Conservation (phyloP, 2,797 vertebrate genomes). For the Betta splendens region DNA sequence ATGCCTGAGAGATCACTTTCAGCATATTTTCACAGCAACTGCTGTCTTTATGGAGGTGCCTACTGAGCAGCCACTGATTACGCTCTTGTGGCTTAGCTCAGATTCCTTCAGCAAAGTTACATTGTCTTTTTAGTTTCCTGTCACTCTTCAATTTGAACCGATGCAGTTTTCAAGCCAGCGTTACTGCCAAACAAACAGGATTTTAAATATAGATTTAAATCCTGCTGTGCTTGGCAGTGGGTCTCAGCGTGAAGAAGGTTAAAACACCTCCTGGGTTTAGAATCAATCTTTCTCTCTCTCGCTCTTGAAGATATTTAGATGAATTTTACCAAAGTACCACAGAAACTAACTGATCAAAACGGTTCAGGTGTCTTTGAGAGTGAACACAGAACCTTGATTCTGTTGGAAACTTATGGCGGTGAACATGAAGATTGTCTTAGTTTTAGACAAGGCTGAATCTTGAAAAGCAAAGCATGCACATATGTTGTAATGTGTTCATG, state of each 20-base stretch:
- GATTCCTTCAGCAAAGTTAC: conserved; percentile 7
- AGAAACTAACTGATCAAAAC: not conserved
- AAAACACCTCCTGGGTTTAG: no score
- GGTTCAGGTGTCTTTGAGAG: not conserved
- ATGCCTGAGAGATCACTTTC: conserved; percentile 60
- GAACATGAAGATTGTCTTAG: not conserved
- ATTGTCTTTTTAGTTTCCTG: conserved; percentile 1
- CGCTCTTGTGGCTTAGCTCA: conserved; percentile 27
- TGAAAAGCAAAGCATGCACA: not conserved
- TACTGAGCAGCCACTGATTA: conserved; percentile 36
- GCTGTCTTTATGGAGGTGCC: conserved; percentile 49
- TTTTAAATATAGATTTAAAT: no score
- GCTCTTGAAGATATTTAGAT: no score
- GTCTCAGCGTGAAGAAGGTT: no score
- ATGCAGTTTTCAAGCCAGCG: not conserved
- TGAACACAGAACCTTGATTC: conserved; percentile 6
- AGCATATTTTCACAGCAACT: conserved; percentile 64
- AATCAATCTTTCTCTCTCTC: no score
- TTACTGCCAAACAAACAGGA: no score
- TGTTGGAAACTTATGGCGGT: not conserved
- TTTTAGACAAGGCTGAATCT: not conserved
- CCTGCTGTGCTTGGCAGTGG: no score
- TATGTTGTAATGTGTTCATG: not conserved
- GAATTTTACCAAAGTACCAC: not conserved
- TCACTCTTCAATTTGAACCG: not conserved